Evolutionary conservation across 1,140 invertebrate genomes (phyloP), one percentile per base, ranked within the genome.

Genomic region (Philotrypesis tridentata): DNA sequence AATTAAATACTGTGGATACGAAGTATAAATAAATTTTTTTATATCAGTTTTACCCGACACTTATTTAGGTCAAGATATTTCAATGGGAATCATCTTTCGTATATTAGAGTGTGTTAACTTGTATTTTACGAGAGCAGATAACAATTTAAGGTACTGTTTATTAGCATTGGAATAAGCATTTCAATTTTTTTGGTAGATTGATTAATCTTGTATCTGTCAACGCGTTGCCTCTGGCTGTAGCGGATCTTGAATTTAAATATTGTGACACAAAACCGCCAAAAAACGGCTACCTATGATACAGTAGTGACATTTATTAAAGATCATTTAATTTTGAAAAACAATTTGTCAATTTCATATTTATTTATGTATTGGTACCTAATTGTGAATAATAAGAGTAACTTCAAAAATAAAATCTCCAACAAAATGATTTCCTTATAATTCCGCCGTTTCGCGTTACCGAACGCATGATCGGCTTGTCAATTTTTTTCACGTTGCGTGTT

Each of bases 51-150:
- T 17, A 55, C 21, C 4, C 48, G 48, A n/a, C 21, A 0, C 17
- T 17, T 48, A 17, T 17, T 17, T 55, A 7, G 21, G n/a, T 17
- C 1, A 7, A 14, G 21, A 55, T 21, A 21, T 55, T 21, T n/a
- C 4, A 17, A 55, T 7, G 48, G 48, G 7, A 48, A 55, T 1
- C 21, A 17, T 63, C 31, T 37, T 8, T 21, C 11, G 21, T 29
- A 33, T 29, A 33, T 29, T 27, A 43, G 60, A 74, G 43, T 74
- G 43, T 60, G 60, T 74, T 55, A 60, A 27, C 72, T 74, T 60
- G 43, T 74, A 74, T 55, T 55, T 60, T 25, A 74, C 12, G 43
- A 74, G 72, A 74, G 43, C 0, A 27, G 72, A 74, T 55, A 74
- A 74, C 0, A 17, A 11, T 3, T 31, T 74, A n/a, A 60, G 14